Percentiles rank a stretch among this genome's conserved stretches.
phyloP scores from a whole-genome alignment of 2,113 vertebrate genomes.

The Noturus placidus region DNA sequence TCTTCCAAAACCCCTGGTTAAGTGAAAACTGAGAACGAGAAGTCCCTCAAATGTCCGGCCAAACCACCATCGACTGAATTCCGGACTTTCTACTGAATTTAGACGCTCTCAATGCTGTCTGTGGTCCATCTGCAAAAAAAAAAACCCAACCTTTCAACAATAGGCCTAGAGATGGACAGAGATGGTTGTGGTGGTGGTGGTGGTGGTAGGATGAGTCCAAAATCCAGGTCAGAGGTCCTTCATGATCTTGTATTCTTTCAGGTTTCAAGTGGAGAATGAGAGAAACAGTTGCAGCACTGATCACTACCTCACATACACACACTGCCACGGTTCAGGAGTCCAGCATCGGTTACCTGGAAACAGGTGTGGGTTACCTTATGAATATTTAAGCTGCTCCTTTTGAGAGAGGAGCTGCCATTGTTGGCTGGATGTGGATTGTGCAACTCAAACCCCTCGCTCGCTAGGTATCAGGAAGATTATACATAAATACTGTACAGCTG shows the following conservation, averaged over 20 bases:
- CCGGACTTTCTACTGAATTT: conserved; percentile 47
- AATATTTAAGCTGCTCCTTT: conserved; percentile 73
- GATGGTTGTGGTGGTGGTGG: background rate
- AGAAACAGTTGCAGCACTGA: conserved; percentile 46
- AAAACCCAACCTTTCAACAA: conserved; percentile 1
- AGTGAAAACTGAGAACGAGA: conserved; percentile 41
- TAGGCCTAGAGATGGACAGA: background rate
- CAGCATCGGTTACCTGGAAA: conserved; percentile 78
- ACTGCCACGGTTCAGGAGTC: conserved; percentile 63
- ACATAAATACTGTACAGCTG: background rate
- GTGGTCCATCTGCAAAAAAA: conserved; percentile 50
- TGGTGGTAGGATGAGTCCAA: conserved; percentile 30
- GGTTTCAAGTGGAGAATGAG: conserved; percentile 53
- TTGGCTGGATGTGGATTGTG: conserved; percentile 58
- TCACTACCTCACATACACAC: conserved; percentile 48
- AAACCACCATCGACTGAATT: conserved; percentile 46
- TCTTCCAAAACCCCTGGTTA: conserved; percentile 1
- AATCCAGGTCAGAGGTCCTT: conserved; percentile 39
- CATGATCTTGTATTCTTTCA: conserved; percentile 48
- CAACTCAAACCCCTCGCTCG: conserved; percentile 50
- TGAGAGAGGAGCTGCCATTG: conserved; percentile 66
- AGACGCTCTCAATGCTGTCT: conserved; percentile 31
- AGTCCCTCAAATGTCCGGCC: conserved; percentile 48
- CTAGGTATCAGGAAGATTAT: background rate
- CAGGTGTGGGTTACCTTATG: conserved; percentile 78